These are phyloP conservation scores for Cynaeus angustus DNA, from an alignment of 2,888 invertebrate species.

Conservation along the genomic window DNA sequence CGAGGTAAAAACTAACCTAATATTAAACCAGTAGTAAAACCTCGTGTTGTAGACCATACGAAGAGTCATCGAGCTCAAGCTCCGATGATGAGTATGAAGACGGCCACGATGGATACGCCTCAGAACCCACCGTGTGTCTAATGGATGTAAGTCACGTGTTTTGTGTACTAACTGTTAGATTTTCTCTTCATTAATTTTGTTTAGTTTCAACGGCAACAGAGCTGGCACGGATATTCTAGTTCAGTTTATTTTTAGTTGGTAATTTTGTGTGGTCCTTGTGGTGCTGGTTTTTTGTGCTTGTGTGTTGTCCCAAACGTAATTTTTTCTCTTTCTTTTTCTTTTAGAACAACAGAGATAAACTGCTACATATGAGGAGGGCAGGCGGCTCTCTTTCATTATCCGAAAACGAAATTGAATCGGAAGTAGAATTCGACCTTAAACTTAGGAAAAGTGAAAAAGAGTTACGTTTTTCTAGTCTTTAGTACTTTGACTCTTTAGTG, in stretches of 20 bases:
- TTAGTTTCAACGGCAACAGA: constrained; percentile 54
- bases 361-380: constrained; percentile 77
- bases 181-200: constrained; percentile 23
- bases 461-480: constrained; percentile 46
- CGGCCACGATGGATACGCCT: constrained; percentile 90
- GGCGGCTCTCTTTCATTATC: constrained; percentile 88
- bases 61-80: constrained; percentile 75
- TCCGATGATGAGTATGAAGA: constrained; percentile 82
- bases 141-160: constrained; percentile 69
- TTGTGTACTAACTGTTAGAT: constrained; percentile 17
- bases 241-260: constrained; percentile 44
- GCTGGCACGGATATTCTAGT: constrained; percentile 56
- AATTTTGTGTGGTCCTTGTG: constrained; percentile 33
- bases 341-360: constrained; percentile 73
- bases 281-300: constrained; percentile 26
- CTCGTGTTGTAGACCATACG: constrained; percentile 68
- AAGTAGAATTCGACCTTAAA: constrained; percentile 70
- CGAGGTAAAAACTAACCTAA: constrained; percentile 63
- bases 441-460: constrained; percentile 52
- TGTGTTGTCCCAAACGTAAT: constrained; percentile 1
- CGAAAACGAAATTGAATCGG: constrained; percentile 88
- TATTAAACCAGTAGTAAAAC: not conserved
- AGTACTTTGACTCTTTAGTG: constrained; percentile 30
- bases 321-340: constrained; percentile 38
- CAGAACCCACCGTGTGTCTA: constrained; percentile 82